Evolutionary conservation across 1,140 invertebrate species (phyloP).

Genomic region (Neelides sp.): DNA sequence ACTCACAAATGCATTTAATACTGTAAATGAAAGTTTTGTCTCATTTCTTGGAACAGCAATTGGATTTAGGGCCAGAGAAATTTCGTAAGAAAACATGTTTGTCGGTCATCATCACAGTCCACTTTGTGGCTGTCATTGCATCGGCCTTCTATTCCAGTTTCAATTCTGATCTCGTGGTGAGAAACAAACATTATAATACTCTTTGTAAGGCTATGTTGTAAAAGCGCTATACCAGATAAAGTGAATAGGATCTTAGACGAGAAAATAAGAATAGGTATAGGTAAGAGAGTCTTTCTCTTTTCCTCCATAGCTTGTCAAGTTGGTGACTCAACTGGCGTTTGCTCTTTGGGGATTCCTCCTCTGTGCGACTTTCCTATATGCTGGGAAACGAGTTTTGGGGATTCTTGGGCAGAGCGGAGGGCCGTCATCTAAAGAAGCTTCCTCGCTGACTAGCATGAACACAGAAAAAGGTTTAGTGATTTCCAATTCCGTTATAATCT

Average conservation of each 20-base stretch:
- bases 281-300: background rate
- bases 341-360: constrained; percentile 46
- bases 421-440: constrained; percentile 17
- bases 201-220: background rate
- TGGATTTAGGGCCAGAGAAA: constrained; percentile 42
- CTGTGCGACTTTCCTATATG: constrained; percentile 44
- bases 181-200: no score
- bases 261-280: background rate
- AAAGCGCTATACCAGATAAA: background rate
- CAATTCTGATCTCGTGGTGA: constrained; percentile 39
- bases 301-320: constrained; percentile 38
- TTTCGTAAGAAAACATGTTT: constrained; percentile 44
- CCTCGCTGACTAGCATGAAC: constrained; percentile 23
- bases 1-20: no score
- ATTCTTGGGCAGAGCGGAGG: constrained; percentile 20
- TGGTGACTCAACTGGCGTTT: constrained; percentile 45
- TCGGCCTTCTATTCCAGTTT: constrained; percentile 43
- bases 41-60: constrained; percentile 32
- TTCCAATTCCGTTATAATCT: background rate
- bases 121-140: constrained; percentile 44
- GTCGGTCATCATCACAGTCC: constrained; percentile 44
- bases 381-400: constrained; percentile 34
- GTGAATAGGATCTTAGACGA: background rate
- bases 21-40: background rate
- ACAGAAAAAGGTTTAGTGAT: constrained; percentile 28